Base-by-base conservation (phyloP, 2,888 invertebrate species). In the Phortica okadai region DNA sequence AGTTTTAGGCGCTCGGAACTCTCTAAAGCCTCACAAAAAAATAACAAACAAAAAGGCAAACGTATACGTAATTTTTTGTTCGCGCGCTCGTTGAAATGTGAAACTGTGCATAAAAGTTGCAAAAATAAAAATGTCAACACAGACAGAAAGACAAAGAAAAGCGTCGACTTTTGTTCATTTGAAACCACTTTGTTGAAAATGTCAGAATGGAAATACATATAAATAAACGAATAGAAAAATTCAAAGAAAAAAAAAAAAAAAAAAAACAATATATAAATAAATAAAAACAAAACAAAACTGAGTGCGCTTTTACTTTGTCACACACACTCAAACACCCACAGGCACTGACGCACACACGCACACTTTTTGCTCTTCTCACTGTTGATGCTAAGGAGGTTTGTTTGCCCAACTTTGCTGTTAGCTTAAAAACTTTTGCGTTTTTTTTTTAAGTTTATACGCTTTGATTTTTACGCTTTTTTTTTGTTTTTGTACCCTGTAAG, bases 41-140 rank as follows among this genome's bases (percentile, higher is more conserved):
- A 69, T 72, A 62, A 69, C 74, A 77, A 64, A 74, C 56, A 75
- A 70, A 77, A 79, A 50, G 78, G 8, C 42, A 67, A 67, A 25
- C 11, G 50, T 50, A 50, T 50, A 11, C 50, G 14, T 11, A 50
- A 14, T 50, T 11, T 11, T 14, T 11, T 11, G 73, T 56, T 62
- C 75, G 77, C 79, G 84, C 87, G 85, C 33, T 2, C 85, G 84
- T 82, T 85, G 85, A 87, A 84, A 84, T 85, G 83, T 87, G 82
- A 87, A 85, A 85, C 82, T 82, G 81, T 82, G 83, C 50, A 44
- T 45, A 41, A 66, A 66, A 41, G 66, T 77, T 76, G 64, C 59
- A 75, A 33, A 33, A 33, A 33, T 14, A 50, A 50, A 50, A 50
- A 50, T 50, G 50, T 50, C 77, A 70, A 54, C 64, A 41, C 64